Evolutionary conservation across 1,140 invertebrate genomes (phyloP).

Genomic region (Cyclina sinensis): DNA sequence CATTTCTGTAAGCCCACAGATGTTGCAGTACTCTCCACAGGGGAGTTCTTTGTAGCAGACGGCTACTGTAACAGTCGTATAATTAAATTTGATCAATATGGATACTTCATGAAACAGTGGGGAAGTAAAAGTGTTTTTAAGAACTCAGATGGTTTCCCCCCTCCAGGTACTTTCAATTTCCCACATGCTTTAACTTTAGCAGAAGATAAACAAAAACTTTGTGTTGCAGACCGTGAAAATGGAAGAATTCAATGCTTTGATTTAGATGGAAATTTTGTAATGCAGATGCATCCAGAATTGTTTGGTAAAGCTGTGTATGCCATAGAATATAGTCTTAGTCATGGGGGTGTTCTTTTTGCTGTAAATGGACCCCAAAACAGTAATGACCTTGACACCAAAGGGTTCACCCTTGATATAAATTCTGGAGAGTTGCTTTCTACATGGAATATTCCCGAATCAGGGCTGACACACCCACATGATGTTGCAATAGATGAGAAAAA

Average conservation of each 20-base stretch:
- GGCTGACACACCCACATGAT: constrained; percentile 76
- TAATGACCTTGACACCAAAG: constrained; percentile 88
- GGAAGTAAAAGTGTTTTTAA: constrained; percentile 86
- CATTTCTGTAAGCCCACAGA: constrained; percentile 98
- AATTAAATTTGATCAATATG: constrained; percentile 93
- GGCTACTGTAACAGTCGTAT: constrained; percentile 97
- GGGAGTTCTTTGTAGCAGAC: constrained; percentile 97
- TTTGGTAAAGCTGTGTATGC: constrained; percentile 86
- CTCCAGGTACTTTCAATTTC: constrained; percentile 89
- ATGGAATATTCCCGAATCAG: constrained; percentile 56
- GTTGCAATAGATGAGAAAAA: constrained; percentile 69
- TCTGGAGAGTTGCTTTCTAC: constrained; percentile 85
- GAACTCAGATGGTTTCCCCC: constrained; percentile 43
- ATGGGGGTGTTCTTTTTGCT: constrained; percentile 91
- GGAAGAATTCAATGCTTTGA: constrained; percentile 90
- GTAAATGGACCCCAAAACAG: constrained; percentile 90
- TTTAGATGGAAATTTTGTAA: constrained; percentile 79
- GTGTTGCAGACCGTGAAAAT: constrained; percentile 97
- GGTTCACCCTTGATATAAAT: constrained; percentile 88
- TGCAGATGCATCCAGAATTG: constrained; percentile 79
- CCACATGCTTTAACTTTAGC: constrained; percentile 95
- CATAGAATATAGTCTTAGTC: constrained; percentile 80
- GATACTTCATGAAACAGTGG: constrained; percentile 92
- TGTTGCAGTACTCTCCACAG: constrained; percentile 93
- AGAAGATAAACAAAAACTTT: constrained; percentile 93